phyloP scores from a whole-genome alignment of 1,140 invertebrate genomes.

The Brachionus paranguensis region DNA sequence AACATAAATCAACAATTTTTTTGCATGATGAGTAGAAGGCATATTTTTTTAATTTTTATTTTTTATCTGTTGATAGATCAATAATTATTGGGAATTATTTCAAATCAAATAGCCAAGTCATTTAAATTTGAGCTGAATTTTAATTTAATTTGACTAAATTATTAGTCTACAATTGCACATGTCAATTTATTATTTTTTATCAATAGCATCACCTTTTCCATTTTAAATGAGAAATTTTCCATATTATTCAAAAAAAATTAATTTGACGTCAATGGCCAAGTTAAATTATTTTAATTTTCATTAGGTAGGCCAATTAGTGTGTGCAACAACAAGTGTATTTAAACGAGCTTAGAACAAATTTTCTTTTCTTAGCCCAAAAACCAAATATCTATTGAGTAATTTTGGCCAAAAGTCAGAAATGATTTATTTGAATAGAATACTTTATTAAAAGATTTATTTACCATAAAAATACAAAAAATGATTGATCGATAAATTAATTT shows the following conservation, averaged over 20 bases:
- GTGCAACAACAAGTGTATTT: neutral
- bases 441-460: constrained; percentile 4
- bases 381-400: neutral
- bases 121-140: neutral
- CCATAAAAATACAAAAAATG: neutral
- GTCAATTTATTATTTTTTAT: neutral
- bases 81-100: neutral
- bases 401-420: neutral
- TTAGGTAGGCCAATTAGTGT: neutral
- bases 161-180: neutral
- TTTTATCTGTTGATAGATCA: neutral
- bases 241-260: neutral
- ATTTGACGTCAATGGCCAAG: neutral
- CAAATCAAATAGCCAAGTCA: neutral
- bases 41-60: neutral
- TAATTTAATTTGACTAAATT: neutral
- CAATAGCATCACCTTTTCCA: neutral
- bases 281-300: neutral
- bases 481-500: constrained; percentile 2
- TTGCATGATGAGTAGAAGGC: neutral
- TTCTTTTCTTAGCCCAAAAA: neutral
- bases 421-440: neutral
- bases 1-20: too few relatives aligned
- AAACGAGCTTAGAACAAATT: neutral
- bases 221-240: neutral